phyloP scores from a whole-genome alignment of 2,888 invertebrate species.

The Caenorhabditis sp. region DNA sequence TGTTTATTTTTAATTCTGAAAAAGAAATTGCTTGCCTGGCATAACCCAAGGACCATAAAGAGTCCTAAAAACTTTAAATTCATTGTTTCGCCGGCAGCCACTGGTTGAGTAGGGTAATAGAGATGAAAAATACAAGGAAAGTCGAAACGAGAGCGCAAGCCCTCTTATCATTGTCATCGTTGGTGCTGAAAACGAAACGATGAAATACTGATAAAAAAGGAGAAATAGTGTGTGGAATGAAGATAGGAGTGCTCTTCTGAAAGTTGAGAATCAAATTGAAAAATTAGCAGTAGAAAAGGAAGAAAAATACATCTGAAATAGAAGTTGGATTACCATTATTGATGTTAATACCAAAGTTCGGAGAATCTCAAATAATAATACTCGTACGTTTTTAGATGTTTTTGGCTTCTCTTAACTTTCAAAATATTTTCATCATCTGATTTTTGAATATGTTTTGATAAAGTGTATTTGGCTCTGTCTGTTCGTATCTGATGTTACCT shows the following conservation, averaged over 20 bases:
- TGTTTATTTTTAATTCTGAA: background rate
- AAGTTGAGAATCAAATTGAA: conserved; percentile 15
- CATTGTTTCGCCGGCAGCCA: conserved; percentile 34
- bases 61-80: conserved; percentile 38
- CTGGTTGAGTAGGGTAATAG: background rate
- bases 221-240: background rate
- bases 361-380: too few relatives aligned
- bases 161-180: conserved; percentile 44
- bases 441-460: too few relatives aligned
- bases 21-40: conserved; percentile 25
- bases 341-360: too few relatives aligned
- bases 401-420: too few relatives aligned
- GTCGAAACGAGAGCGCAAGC: conserved; percentile 2
- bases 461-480: too few relatives aligned
- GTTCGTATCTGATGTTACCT: too few relatives aligned
- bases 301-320: too few relatives aligned
- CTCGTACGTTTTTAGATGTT: too few relatives aligned
- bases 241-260: conserved; percentile 3
- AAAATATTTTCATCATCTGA: too few relatives aligned
- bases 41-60: conserved; percentile 29
- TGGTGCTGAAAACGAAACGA: conserved; percentile 7
- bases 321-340: background rate
- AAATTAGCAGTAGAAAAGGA: conserved; percentile 2
- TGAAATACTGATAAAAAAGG: conserved; percentile 27
- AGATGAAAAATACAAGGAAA: background rate